phyloP scores from a whole-genome alignment of 2,113 vertebrate species.

The Antennarius striatus region DNA sequence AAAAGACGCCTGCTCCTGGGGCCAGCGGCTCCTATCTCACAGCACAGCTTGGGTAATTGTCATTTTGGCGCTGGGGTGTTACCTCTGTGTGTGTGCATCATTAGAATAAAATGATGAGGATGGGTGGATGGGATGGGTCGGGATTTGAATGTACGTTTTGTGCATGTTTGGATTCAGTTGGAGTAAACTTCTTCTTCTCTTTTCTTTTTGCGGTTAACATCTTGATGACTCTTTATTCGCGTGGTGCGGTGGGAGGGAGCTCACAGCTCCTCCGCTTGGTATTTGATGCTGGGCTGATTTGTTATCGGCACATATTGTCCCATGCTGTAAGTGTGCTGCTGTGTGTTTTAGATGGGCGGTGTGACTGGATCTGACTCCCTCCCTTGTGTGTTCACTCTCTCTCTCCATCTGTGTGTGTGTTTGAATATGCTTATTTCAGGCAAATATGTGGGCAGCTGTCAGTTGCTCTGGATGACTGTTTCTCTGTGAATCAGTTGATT shows the following conservation, averaged over 20 bases:
- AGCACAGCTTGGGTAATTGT: slow-evolving; percentile 63
- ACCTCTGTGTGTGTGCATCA: slow-evolving; percentile 46
- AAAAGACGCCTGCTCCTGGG: slow-evolving; percentile 60
- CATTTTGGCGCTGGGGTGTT: slow-evolving; percentile 68
- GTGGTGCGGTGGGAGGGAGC: slow-evolving; percentile 51
- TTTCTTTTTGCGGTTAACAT: slow-evolving; percentile 38
- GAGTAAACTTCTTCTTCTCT: slow-evolving; percentile 18
- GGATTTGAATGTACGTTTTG: slow-evolving; percentile 1
- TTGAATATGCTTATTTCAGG: slow-evolving; percentile 57
- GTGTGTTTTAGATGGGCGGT: slow-evolving; percentile 60
- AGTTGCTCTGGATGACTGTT: slow-evolving; percentile 38
- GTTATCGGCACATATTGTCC: slow-evolving; percentile 51
- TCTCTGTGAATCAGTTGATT: slow-evolving; percentile 26
- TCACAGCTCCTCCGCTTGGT: slow-evolving; percentile 45
- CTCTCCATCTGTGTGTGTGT: slow-evolving; percentile 24
- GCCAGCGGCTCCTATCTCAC: slow-evolving; percentile 60
- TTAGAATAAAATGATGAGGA: slow-evolving; percentile 19
- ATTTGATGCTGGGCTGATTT: slow-evolving; percentile 52
- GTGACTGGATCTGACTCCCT: slow-evolving; percentile 14
- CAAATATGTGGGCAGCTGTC: slow-evolving; percentile 66
- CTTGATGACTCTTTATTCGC: slow-evolving; percentile 41
- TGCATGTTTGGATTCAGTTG: not conserved
- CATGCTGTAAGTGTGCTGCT: slow-evolving; percentile 49
- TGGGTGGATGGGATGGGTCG: slow-evolving; percentile 15
- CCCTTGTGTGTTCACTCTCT: not conserved